phyloP scores from a whole-genome alignment of 2,888 invertebrate genomes.

The Macaria notata region DNA sequence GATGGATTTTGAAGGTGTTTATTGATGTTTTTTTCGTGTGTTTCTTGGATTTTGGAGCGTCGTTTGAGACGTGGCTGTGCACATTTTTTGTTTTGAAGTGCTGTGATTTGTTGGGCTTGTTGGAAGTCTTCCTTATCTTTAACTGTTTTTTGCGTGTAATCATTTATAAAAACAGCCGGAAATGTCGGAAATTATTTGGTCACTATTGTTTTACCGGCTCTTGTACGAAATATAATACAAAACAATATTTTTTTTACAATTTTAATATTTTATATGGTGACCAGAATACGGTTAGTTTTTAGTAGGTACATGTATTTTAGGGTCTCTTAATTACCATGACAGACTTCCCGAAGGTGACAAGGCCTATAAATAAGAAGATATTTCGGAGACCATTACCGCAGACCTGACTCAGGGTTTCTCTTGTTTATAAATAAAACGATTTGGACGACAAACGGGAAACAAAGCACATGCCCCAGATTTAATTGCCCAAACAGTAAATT shows the following conservation, averaged over 20 bases:
- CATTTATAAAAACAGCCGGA: no score
- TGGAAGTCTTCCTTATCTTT: no score
- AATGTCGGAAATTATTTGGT: no score
- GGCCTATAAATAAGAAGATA: conserved; percentile 29
- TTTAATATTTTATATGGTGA: no score
- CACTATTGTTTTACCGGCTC: no score
- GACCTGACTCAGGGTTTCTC: conserved; percentile 27
- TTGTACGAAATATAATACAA: no score
- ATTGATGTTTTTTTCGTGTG: conserved; percentile 10
- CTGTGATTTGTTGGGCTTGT: conserved; percentile 5
- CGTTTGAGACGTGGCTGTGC: neutral
- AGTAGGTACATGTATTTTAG: neutral
- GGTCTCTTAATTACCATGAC: conserved; percentile 17
- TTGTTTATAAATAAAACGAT: conserved; percentile 33
- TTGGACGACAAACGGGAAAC: conserved; percentile 23
- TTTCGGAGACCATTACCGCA: conserved; percentile 31
- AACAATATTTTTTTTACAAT: no score
- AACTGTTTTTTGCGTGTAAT: no score
- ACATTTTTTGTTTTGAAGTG: conserved; percentile 3
- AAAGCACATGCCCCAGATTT: conserved; percentile 5
- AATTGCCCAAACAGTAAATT: neutral
- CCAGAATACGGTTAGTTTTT: no score
- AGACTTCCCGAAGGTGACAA: conserved; percentile 23
- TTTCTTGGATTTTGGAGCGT: conserved; percentile 2
- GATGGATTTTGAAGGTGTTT: conserved; percentile 24